Evolutionary conservation across 1,140 invertebrate species (phyloP).

Genomic region (Rhopalosiphum maidis): DNA sequence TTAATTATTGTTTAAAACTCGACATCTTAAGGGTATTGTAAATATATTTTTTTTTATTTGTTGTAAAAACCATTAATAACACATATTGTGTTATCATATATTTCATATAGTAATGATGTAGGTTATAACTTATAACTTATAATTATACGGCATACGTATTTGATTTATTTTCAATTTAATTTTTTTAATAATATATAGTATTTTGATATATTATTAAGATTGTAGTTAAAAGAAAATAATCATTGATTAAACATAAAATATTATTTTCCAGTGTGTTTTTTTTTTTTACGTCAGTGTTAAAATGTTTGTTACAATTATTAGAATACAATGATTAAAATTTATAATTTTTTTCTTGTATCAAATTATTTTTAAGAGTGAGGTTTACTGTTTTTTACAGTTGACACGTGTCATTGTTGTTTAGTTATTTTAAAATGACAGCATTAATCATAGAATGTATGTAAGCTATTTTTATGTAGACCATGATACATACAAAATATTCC

Average conservation of each 20-base stretch:
- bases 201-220: too few relatives aligned
- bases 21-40: conserved; percentile 1
- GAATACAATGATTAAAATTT: background rate
- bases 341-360: background rate
- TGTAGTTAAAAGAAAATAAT: too few relatives aligned
- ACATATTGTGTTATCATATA: conserved; percentile 13
- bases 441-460: background rate
- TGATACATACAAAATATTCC: background rate
- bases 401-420: background rate
- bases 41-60: background rate
- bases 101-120: conserved; percentile 6
- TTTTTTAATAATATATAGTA: background rate
- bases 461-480: background rate
- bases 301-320: background rate
- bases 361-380: background rate
- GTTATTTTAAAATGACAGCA: background rate
- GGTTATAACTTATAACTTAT: background rate
- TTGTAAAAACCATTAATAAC: conserved; percentile 10
- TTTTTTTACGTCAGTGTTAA: background rate
- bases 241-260: background rate
- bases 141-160: background rate
- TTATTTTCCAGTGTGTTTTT: background rate
- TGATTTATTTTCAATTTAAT: background rate
- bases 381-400: background rate
- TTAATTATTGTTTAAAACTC: conserved; percentile 1